These are phyloP conservation scores for Pycnomerus fuliginosus DNA, from an alignment of 2,888 invertebrate genomes.

Conservation along the genomic window DNA sequence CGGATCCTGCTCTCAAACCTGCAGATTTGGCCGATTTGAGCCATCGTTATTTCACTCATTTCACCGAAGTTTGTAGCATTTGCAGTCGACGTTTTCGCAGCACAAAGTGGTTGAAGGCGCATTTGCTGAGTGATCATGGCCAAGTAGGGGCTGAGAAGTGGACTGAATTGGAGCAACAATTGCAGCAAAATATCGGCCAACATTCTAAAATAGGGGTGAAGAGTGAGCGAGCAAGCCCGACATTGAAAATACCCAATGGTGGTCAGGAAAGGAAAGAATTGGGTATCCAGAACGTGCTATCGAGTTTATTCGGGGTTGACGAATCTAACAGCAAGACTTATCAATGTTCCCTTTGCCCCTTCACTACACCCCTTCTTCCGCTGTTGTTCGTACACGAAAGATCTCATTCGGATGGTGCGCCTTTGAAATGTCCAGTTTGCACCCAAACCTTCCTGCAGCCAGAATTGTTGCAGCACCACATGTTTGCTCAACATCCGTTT, in stretches of 20 bases:
- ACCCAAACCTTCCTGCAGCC: slow-evolving; percentile 59
- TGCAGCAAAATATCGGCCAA: slow-evolving; percentile 47
- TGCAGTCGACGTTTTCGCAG: slow-evolving; percentile 87
- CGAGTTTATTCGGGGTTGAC: slow-evolving; percentile 57
- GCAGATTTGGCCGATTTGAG: slow-evolving; percentile 60
- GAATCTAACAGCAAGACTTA: slow-evolving; percentile 69
- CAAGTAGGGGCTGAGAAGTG: slow-evolving; percentile 63
- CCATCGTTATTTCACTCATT: slow-evolving; percentile 66
- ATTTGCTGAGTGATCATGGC: slow-evolving; percentile 84
- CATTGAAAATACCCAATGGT: slow-evolving; percentile 61
- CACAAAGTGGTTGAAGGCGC: slow-evolving; percentile 84
- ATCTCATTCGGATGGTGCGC: slow-evolving; percentile 60
- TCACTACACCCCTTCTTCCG: slow-evolving; percentile 85
- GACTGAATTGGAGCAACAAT: slow-evolving; percentile 59
- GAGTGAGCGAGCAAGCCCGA: slow-evolving; percentile 52
- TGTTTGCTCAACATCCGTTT: slow-evolving; percentile 61
- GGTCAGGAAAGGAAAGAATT: slow-evolving; percentile 44
- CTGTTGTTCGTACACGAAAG: slow-evolving; percentile 91
- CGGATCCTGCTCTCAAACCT: slow-evolving; percentile 56
- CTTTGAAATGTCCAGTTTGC: slow-evolving; percentile 62
- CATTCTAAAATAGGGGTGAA: slow-evolving; percentile 36
- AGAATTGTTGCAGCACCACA: slow-evolving; percentile 63
- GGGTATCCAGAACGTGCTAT: slow-evolving; percentile 56
- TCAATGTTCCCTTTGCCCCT: slow-evolving; percentile 87
- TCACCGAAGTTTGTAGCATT: slow-evolving; percentile 77